phyloP scores from a whole-genome alignment of 1,140 invertebrate genomes.

The Eumeta japonica region DNA sequence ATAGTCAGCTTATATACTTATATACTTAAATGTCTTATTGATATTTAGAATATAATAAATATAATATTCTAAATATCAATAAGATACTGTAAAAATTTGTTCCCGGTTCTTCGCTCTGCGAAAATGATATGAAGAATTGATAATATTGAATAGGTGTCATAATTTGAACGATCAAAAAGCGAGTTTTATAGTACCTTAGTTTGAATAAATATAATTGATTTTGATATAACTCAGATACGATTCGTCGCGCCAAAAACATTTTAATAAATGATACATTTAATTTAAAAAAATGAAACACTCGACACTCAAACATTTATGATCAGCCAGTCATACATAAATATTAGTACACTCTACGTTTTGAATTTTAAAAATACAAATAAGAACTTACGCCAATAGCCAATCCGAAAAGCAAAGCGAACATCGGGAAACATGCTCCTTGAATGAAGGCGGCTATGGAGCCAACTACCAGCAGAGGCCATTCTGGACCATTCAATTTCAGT shows the following conservation, averaged over 20 bases:
- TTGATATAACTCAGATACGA: too few species aligned
- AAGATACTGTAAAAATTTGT: too few species aligned
- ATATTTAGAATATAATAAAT: too few species aligned
- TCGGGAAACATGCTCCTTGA: slow-evolving; percentile 75
- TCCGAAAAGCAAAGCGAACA: slow-evolving; percentile 82
- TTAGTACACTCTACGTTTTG: not conserved
- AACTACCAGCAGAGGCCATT: slow-evolving; percentile 74
- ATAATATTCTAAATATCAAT: too few species aligned
- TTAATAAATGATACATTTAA: not conserved
- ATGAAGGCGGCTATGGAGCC: slow-evolving; percentile 71
- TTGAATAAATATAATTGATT: too few species aligned
- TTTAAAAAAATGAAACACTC: not conserved
- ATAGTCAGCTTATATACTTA: too few species aligned
- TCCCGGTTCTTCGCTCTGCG: too few species aligned
- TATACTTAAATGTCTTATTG: too few species aligned
- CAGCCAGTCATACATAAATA: not conserved
- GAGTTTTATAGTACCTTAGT: too few species aligned
- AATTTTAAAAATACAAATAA: not conserved
- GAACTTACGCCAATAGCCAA: slow-evolving; percentile 73
- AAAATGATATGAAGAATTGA: too few species aligned
- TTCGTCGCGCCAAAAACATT: not conserved
- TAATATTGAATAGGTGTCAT: too few species aligned
- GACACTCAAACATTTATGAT: not conserved
- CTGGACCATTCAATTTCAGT: slow-evolving; percentile 71
- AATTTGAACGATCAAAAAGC: too few species aligned